A percentile compares a stretch with the other conserved stretches of the same genome.
Evolutionary conservation across 2,113 vertebrate genomes (phyloP).

Genomic region (Spilogale gracilis): DNA sequence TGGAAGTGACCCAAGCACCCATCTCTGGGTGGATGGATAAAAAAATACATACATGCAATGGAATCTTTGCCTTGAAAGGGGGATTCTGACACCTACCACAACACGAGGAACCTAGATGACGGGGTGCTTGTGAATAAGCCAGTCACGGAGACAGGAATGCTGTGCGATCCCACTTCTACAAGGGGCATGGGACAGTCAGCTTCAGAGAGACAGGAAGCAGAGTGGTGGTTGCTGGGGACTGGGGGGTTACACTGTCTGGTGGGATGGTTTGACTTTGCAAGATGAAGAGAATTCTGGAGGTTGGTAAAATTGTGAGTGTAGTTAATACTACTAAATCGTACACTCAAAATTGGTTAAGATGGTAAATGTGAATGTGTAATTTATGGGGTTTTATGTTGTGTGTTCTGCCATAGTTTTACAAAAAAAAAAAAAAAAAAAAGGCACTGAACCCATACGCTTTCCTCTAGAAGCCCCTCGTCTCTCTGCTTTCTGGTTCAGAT

Average conservation of each 20-base stretch:
- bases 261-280: background rate
- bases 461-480: background rate
- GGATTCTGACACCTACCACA: too few species aligned
- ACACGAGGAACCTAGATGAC: background rate
- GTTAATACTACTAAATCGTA: fast-evolving
- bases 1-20: background rate
- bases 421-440: background rate
- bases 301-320: fast-evolving
- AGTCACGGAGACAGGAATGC: background rate
- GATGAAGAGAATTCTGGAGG: background rate
- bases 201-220: background rate
- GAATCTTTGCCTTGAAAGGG: background rate
- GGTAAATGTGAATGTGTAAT: background rate
- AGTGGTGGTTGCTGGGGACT: background rate
- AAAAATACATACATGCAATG: background rate
- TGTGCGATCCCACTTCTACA: fast-evolving
- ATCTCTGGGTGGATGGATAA: background rate
- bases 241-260: background rate
- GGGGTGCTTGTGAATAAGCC: background rate
- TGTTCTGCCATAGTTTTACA: background rate
- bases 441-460: background rate
- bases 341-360: background rate
- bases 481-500: background rate
- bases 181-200: background rate
- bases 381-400: background rate